phyloP scores from a whole-genome alignment of 2,888 invertebrate species.

The Drosophila differens region DNA sequence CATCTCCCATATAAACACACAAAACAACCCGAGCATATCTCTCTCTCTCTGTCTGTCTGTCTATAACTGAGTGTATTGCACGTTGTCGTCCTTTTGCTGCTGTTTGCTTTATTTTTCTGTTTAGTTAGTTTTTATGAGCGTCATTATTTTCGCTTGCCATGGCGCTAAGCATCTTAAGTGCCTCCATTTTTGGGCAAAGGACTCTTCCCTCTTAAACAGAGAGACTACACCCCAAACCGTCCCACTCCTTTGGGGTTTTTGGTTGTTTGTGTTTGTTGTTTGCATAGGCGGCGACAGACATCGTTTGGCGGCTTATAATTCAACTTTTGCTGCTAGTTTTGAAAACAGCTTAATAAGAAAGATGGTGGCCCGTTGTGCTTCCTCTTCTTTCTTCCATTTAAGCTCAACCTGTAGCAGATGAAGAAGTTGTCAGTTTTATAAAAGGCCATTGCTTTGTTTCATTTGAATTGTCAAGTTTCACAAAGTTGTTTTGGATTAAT shows the following conservation, averaged over 20 bases:
- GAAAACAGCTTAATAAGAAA: constrained; percentile 65
- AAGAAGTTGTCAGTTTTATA: constrained; percentile 23
- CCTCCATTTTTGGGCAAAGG: constrained; percentile 39
- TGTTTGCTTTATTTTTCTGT: constrained; percentile 68
- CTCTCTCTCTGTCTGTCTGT: neutral
- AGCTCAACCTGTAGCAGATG: constrained; percentile 8
- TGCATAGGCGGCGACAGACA: constrained; percentile 71
- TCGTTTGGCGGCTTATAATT: constrained; percentile 73
- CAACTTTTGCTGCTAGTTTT: constrained; percentile 70
- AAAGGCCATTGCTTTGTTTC: constrained; percentile 25
- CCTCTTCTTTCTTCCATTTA: constrained; percentile 7
- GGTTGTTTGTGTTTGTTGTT: constrained; percentile 40
- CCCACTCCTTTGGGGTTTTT: neutral
- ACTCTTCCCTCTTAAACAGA: neutral
- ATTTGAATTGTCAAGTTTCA: constrained; percentile 9
- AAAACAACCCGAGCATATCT: constrained; percentile 8
- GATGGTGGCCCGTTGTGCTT: constrained; percentile 26
- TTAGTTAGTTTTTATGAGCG: constrained; percentile 81
- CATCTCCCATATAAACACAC: neutral
- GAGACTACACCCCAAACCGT: neutral
- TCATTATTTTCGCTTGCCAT: constrained; percentile 80
- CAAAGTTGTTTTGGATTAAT: constrained; percentile 30
- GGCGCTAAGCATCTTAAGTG: constrained; percentile 80
- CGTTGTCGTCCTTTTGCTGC: constrained; percentile 50
- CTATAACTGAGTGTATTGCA: constrained; percentile 48